Base-by-base conservation (phyloP, 2,797 vertebrate genomes). In the Macropodus opercularis region DNA sequence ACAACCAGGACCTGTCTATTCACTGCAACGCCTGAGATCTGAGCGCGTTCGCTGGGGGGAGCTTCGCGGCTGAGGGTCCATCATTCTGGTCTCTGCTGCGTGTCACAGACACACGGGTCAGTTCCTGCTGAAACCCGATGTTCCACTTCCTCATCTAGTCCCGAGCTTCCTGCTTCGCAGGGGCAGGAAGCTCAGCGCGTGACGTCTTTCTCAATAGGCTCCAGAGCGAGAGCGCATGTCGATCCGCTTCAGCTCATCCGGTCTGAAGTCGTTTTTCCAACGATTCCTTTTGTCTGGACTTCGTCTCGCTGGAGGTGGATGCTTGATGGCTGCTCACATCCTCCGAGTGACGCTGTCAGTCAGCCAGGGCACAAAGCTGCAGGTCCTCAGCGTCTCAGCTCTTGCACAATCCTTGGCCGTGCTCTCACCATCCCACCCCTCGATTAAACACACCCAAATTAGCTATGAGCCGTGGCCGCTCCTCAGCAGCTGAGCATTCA, bases 111-210 rank as follows among this genome's bases (percentile, higher is more conserved):
- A 72, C 68, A 80, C 41, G 68, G 74, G 75, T 77, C 58, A 85
- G 44, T 72, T 87, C 77, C 79, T 81, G 79, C 75, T 72, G 58
- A 75, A 80, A 77, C 48, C 39, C 49, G 72, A 85, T 86, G 84
- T 84, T 89, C 80, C 75, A 82, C 81, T 92, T 91, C 90, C 91
- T 89, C 83, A 49, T 86, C 70, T 80, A 77, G 57, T 76, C 63
- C 51, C 8, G n/a, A 24, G 68, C 74, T 89, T 90, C 86, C 89
- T 90, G 85, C 84, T 63, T 9, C 46, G 57, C 49, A 35, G 21
- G 17, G 63, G 58, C 78, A 88, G 86, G 87, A 85, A 87, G 49
- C 54, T 59, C 18, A 11, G 1, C 26, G 34, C 56, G 49, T 49
- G 56, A 79, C 77, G 43, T 61, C 52, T 71, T 49, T 26, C 31